A percentile compares a stretch with the other conserved stretches of the same genome.
These are phyloP conservation scores for Xyrauchen texanus DNA, from an alignment of 2,113 vertebrate genomes.

Conservation along the genomic window DNA sequence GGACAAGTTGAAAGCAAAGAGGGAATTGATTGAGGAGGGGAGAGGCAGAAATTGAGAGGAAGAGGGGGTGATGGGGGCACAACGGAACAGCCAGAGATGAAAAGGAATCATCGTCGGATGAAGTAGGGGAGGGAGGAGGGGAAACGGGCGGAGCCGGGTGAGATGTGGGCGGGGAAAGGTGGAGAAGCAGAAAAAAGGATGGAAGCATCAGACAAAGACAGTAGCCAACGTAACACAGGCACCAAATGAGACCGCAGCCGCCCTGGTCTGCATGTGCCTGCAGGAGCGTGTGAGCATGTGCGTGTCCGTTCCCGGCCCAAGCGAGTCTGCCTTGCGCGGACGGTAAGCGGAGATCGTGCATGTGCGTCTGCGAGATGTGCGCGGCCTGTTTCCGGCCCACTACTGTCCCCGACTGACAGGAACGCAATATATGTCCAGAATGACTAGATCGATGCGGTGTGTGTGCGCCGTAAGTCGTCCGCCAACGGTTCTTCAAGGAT, in stretches of 20 bases:
- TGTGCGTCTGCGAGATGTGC: slow-evolving; percentile 43
- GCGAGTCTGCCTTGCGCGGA: slow-evolving; percentile 48
- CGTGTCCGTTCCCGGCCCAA: slow-evolving; percentile 50
- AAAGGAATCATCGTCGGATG: slow-evolving; percentile 67
- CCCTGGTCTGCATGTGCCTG: slow-evolving; percentile 60
- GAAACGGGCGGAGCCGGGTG: slow-evolving; percentile 48
- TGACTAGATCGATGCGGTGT: slow-evolving; percentile 45
- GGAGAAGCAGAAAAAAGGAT: slow-evolving; percentile 83
- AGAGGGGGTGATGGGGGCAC: slow-evolving; percentile 52
- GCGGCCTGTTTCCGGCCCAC: slow-evolving; percentile 56
- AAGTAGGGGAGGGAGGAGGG: slow-evolving; percentile 41
- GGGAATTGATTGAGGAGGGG: slow-evolving; percentile 69
- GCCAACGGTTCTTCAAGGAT: slow-evolving; percentile 56
- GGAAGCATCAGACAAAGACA: slow-evolving; percentile 81
- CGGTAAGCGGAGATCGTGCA: slow-evolving; percentile 55
- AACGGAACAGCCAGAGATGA: slow-evolving; percentile 74
- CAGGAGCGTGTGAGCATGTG: slow-evolving; percentile 51
- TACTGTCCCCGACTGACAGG: slow-evolving; percentile 52
- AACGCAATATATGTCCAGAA: slow-evolving; percentile 45
- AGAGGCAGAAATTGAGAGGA: slow-evolving; percentile 69
- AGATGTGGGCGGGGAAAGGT: slow-evolving; percentile 71
- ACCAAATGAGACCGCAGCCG: slow-evolving; percentile 76
- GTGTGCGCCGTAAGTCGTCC: slow-evolving; percentile 54
- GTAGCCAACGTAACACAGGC: slow-evolving; percentile 78
- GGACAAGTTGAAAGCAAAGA: slow-evolving; percentile 63